Base-by-base conservation (phyloP, 2,888 invertebrate species). In the Pristionchus japonicus region DNA sequence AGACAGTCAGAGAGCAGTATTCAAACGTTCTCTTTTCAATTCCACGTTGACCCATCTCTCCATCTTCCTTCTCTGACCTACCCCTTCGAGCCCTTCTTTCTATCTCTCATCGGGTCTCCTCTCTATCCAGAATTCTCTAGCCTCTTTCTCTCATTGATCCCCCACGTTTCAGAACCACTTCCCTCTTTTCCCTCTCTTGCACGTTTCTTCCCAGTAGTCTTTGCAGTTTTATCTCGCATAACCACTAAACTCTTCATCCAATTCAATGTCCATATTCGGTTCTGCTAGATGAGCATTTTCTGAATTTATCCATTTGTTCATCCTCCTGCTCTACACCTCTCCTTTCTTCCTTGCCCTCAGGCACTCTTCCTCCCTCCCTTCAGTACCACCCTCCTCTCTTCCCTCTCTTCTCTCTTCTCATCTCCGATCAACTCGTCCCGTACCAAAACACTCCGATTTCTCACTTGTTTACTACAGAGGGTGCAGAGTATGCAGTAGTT, bases 101-200 rank as follows among this genome's bases (percentile, higher is more conserved):
- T 49, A 31, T 83, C 82, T 83, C 82, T 34, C 82, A 17, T 49
- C 47, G 47, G 40, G 34, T 70, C 70, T 70, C 34, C 37, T n/a
- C 43, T 20, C 40, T 40, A 40, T 40, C 70, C 15, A 74, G 40
- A 74, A 40, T 37, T n/a, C n/a, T n/a, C 13, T 43, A 20, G 37
- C 82, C 82, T 52, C 82, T 52, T n/a, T 52, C 82, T 52, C 52
- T 83, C 82, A 49, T 52, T 83, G 52, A 52, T 52, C 82, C 82
- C 52, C 82, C 52, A 31, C 82, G 34, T 83, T 52, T 83, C 82
- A 23, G 52, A 52, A 49, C 52, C 52, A 17, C 82, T 83, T 52
- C 82, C 52, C 15, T 27, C 52, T 34, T 34, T 43, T 43, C 40
- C 34, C 70, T 70, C 31, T 70, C 31, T 67, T 67, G 64, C 64